Conservation (phyloP, 92 coral and sea anemone species). For the Actinostola sp. region DNA sequence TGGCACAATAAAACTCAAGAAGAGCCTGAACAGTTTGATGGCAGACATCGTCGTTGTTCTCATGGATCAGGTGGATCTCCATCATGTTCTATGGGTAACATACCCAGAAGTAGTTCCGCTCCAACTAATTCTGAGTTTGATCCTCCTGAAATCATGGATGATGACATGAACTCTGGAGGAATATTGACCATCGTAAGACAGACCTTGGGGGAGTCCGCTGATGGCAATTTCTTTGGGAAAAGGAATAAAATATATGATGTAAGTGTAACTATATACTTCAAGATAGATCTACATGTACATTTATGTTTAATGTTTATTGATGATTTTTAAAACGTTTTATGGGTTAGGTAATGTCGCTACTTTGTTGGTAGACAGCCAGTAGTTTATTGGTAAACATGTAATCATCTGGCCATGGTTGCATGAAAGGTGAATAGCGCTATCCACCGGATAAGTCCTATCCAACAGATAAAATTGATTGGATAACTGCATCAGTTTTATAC, state of each 20-base stretch:
- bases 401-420: too few species aligned
- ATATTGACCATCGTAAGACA: constrained; percentile 50
- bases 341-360: too few species aligned
- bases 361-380: too few species aligned
- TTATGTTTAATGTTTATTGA: too few species aligned
- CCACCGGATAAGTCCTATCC: too few species aligned
- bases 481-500: too few species aligned
- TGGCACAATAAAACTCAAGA: constrained; percentile 84
- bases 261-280: background rate
- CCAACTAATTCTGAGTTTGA: constrained; percentile 61
- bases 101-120: constrained; percentile 67
- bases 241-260: constrained; percentile 46
- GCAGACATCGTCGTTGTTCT: constrained; percentile 67
- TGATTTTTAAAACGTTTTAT: too few species aligned
- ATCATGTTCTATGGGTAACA: constrained; percentile 62
- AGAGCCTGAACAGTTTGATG: constrained; percentile 37
- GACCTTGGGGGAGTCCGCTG: constrained; percentile 76
- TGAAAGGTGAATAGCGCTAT: too few species aligned
- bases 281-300: background rate
- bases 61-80: constrained; percentile 62
- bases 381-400: too few species aligned
- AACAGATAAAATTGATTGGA: too few species aligned
- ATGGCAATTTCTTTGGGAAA: constrained; percentile 42
- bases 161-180: constrained; percentile 56
- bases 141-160: constrained; percentile 71